Evolutionary conservation across 2,888 invertebrate species (phyloP).

Genomic region (Eurytoma californica): DNA sequence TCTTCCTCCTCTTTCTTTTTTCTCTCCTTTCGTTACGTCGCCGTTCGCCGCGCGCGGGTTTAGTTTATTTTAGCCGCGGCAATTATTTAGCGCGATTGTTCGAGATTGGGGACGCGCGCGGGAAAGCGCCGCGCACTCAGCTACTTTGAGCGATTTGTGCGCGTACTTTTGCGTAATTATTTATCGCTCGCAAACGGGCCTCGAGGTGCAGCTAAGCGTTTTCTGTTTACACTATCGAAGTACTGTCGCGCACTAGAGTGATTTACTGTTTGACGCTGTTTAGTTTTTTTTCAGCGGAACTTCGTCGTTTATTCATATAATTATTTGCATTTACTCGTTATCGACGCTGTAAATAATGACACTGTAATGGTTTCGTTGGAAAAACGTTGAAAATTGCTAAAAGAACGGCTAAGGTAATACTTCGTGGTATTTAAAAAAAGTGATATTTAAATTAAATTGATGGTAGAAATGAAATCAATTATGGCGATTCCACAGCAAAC

Average conservation of each 20-base stretch:
- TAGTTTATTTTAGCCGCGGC: constrained; percentile 33
- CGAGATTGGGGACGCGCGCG: not conserved
- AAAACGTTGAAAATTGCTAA: too few relatives aligned
- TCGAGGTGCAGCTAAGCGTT: not conserved
- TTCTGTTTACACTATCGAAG: not conserved
- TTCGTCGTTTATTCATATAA: too few relatives aligned
- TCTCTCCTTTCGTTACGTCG: not conserved
- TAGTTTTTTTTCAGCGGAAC: too few relatives aligned
- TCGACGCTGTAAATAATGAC: too few relatives aligned
- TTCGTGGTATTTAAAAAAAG: too few relatives aligned
- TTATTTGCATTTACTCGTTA: too few relatives aligned
- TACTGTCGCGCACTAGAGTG: not conserved
- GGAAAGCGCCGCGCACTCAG: not conserved
- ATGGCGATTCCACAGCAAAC: too few relatives aligned
- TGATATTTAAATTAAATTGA: too few relatives aligned
- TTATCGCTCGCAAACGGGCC: not conserved
- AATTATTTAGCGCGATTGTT: not conserved
- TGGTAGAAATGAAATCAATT: too few relatives aligned
- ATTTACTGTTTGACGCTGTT: not conserved
- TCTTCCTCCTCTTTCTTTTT: not conserved
- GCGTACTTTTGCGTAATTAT: not conserved
- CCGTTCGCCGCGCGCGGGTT: not conserved
- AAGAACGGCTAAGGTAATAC: too few relatives aligned
- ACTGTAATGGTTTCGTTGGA: too few relatives aligned
- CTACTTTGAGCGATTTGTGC: constrained; percentile 32